Evolutionary conservation across 1,140 invertebrate genomes (phyloP).

Genomic region (Halyomorpha halys): DNA sequence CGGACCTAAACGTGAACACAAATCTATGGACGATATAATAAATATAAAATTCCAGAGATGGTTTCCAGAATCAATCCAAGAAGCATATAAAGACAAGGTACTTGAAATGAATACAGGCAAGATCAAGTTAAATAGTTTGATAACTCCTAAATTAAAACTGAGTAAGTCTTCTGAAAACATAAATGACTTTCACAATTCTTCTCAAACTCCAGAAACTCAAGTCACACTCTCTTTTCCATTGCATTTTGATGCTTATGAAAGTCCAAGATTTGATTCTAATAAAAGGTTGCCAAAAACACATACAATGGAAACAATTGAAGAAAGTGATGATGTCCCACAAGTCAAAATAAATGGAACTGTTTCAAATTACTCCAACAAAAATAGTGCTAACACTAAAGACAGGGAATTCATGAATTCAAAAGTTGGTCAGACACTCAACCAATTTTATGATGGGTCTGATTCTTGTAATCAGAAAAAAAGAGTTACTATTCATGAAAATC

Average conservation of each 20-base stretch:
- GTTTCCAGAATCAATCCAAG: conserved; percentile 31
- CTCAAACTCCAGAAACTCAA: neutral
- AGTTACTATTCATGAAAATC: conserved; percentile 14
- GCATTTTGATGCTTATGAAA: conserved; percentile 20
- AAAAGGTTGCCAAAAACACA: conserved; percentile 12
- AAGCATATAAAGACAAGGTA: neutral
- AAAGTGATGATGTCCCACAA: conserved; percentile 5
- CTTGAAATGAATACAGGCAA: neutral
- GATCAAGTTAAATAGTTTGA: neutral
- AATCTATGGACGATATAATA: conserved; percentile 32
- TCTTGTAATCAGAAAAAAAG: conserved; percentile 1
- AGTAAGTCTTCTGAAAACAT: neutral
- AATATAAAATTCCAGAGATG: conserved; percentile 33
- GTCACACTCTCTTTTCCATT: neutral
- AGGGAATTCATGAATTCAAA: conserved; percentile 20
- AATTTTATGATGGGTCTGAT: conserved; percentile 10
- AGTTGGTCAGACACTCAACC: conserved; percentile 22
- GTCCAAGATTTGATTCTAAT: neutral
- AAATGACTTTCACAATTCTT: neutral
- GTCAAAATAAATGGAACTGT: no score
- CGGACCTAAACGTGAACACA: neutral
- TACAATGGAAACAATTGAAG: conserved; percentile 13
- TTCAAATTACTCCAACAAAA: neutral
- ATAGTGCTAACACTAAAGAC: neutral
- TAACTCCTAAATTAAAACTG: neutral